A percentile compares a stretch with the other conserved stretches of the same genome.
phyloP scores from a whole-genome alignment of 2,888 invertebrate species.

The Oxycera nigricornis region DNA sequence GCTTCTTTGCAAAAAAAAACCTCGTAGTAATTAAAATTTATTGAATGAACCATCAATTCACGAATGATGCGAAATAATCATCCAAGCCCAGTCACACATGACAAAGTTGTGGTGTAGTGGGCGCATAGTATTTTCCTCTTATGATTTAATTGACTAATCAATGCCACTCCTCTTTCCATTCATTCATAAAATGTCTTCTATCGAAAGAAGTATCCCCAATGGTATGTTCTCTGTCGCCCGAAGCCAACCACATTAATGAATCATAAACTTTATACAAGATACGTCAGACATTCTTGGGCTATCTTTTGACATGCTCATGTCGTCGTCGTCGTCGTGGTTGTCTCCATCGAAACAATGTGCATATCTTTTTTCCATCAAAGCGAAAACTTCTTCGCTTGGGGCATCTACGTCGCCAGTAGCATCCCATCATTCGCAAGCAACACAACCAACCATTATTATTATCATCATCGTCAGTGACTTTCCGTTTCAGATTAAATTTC shows the following conservation, averaged over 20 bases:
- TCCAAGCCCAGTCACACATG: no score
- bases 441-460: background rate
- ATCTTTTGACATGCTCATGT: background rate
- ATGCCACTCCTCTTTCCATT: no score
- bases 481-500: slow-evolving; percentile 26
- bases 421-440: background rate
- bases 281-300: background rate
- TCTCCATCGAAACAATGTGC: background rate
- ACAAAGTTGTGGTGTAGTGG: no score
- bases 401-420: background rate
- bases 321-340: background rate
- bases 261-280: background rate
- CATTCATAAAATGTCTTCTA: background rate
- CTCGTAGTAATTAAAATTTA: no score
- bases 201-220: background rate
- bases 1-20: no score
- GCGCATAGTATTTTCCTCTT: no score
- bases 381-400: background rate
- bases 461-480: slow-evolving; percentile 5
- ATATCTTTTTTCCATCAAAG: background rate
- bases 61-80: no score
- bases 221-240: background rate
- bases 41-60: no score
- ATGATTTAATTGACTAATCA: no score
- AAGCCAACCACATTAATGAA: background rate